Base-by-base conservation (phyloP, 2,113 vertebrate genomes). In the Psilopogon haemacephalus region DNA sequence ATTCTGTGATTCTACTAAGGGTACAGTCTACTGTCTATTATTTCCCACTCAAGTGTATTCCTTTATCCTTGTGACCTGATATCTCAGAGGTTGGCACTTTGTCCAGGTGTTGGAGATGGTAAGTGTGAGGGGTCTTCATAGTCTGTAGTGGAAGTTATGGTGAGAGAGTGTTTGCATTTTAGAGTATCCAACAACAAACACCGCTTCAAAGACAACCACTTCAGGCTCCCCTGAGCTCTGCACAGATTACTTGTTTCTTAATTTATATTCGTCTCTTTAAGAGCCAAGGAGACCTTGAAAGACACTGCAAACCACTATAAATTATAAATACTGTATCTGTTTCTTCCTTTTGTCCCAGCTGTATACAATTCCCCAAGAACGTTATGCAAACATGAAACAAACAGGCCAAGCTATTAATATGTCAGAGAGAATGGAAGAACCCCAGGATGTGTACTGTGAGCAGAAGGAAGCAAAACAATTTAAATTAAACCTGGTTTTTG, bases 221-320 rank as follows among this genome's bases (percentile, higher is more conserved):
- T 90, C 24, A 70, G 74, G 76, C 65, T 94, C 84, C 71, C 85
- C 44, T 64, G 86, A 93, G 84, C 94, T 97, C 95, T 88, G 88
- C 0, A 2, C 88, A 97, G 96, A 96, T 94, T 95, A 81, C 96
- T 96, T 97, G 88, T 96, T 97, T 97, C 92, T 97, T 97, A 96
- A 97, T 98, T 98, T 97, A 97, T 96, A 97, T 97, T 97, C 97
- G 87, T 97, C 95, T 95, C 95, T 97, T 96, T 96, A 95, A 97
- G 96, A 97, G 92, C 93, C 95, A 96, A 97, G 97, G 89, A 97
- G 96, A 97, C 95, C 95, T 97, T 97, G 97, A 97, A 97, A 97
- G 93, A 96, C 88, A 95, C 95, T 97, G 97, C 90, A 94, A 97
- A 93, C 72, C 65, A 87, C 93, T 90, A 95, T 97, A 97, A 97